phyloP scores from a whole-genome alignment of 1,140 invertebrate species.

The Procambarus clarkii region DNA sequence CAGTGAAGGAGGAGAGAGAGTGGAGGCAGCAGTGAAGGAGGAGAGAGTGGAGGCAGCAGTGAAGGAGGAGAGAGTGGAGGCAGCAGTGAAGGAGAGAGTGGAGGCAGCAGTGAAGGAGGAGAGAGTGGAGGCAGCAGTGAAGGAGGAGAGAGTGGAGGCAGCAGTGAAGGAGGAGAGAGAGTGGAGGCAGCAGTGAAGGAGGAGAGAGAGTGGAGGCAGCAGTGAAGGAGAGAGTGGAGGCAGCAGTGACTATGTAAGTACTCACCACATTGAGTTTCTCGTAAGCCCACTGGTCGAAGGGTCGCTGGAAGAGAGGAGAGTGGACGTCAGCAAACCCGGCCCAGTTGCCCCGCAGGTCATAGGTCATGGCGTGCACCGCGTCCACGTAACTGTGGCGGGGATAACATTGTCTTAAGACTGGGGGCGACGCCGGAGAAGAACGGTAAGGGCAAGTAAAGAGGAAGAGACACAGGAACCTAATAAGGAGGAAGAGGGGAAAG shows the following conservation, averaged over 20 bases:
- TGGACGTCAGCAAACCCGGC: conserved; percentile 76
- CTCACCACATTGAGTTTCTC: conserved; percentile 73
- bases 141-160: no score
- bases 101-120: neutral
- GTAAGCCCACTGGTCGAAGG: conserved; percentile 70
- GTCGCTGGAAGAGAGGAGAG: conserved; percentile 76
- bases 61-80: no score
- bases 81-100: neutral
- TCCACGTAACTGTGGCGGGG: conserved; percentile 75
- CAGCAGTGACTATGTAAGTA: neutral
- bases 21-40: no score
- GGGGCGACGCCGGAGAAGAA: no score
- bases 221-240: neutral
- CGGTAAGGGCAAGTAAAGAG: no score
- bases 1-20: no score
- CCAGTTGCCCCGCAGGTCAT: conserved; percentile 76
- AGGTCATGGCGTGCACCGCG: conserved; percentile 78
- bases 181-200: no score
- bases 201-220: no score
- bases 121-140: no score
- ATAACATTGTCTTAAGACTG: neutral
- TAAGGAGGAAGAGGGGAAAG: neutral
- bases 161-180: no score
- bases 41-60: no score
- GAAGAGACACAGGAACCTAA: neutral